Evolutionary conservation across 2,797 vertebrate species (phyloP), one percentile per base, ranked within the genome.

Genomic region (Intellagama lesueurii): DNA sequence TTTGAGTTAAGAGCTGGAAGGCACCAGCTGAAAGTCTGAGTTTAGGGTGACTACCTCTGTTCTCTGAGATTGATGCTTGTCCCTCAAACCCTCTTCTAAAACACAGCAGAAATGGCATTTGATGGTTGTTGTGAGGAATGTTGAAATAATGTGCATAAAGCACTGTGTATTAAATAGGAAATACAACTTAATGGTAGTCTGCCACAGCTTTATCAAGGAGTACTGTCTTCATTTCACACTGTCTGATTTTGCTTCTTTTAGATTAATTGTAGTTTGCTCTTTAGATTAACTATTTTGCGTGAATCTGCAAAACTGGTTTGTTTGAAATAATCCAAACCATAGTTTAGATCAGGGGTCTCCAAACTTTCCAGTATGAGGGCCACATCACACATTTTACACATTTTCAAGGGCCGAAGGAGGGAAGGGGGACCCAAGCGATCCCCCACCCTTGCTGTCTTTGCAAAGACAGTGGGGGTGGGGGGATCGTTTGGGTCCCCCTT

Each of bases 201-300:
- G 56, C 11, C 0, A 7, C 0, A 9, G 68, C 69, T 75, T 0
- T 8, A 77, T 16, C 81, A 80, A 3, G 19, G 32, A 87, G 64
- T 22, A 0, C 30, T 0, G 78, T 44, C 90, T 44, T 86, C 19
- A 19, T 75, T 35, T 75, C 73, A 75, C 40, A 22, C 40, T 28
- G 35, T 24, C 40, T 47, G 24, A 12, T 47, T 12, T 47, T 47
- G 40, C 24, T 77, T 17, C 35, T 76, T 77, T 77, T 77, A 47
- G 40, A 28, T 56, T 56, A 56, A 79, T 26, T 80, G 17, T 79
- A 79, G 28, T 77, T 77, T 47, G 44, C 40, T 40, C 40, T 40
- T 77, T 77, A 47, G 40, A 28, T 56, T 56, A 56, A 79, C 30
- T 80, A 32, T 79, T 77, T 47, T 47, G 44, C 40, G 7, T 17